Base-by-base conservation (phyloP, 1,140 invertebrate genomes). In the Lordiphosa clarofinis region DNA sequence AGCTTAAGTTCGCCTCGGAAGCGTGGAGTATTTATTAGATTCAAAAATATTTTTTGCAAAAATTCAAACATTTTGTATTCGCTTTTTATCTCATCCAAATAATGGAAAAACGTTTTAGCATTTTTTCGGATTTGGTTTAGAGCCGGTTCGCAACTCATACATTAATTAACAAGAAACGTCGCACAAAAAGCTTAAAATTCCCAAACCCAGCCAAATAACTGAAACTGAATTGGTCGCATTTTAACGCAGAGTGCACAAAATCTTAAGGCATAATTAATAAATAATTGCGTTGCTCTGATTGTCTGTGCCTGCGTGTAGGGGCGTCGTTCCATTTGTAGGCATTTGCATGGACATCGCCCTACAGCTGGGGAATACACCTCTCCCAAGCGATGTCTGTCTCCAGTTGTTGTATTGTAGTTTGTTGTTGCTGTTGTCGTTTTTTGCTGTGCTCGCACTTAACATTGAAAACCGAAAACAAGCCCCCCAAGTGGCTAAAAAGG, bases 391-490 rank as follows among this genome's bases (percentile, higher is more conserved):
- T 48, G 19, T 56, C 54, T 38, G 33, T 44, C 10, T 54, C 8
- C 42, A 48, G 52, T 53, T 43, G 52, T 53, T 43, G 61, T 42
- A n/a, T n/a, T n/a, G n/a, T n/a, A n/a, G 40, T 42, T 54, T 64
- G 63, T 60, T 46, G 59, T 74, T 58, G 19, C 43, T 46, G 43
- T 46, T 28, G 11, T 46, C 21, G 21, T 24, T 24, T 21, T 24
- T 24, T 24, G 21, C 21, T 24, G 21, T 12, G 43, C 43, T 50
- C 78, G 63, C 72, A 82, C 76, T 82, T 81, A 81, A 81, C 76
- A 81, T 81, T 82, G 76, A 82, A 82, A 82, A 82, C 63, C 68
- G 76, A 82, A 82, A 84, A 84, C 76, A 82, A 84, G 78, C 76
- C 76, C 72, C 49, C 76, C 73, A 73, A 82, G 72, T 61, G 72